Base-by-base conservation (phyloP, 2,113 vertebrate genomes). In the Cygnus atratus region DNA sequence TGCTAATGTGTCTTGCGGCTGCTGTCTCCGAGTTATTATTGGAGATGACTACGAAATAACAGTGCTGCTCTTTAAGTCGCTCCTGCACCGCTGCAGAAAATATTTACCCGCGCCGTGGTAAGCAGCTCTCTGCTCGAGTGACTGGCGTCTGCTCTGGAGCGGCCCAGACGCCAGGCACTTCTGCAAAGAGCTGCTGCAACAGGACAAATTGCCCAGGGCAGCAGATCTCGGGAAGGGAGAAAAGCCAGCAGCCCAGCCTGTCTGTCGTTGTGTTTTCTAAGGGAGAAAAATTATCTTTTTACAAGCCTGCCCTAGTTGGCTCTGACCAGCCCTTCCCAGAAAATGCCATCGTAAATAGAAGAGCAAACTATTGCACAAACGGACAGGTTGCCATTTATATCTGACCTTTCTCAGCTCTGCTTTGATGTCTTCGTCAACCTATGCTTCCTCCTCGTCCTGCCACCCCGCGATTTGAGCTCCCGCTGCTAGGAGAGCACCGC, bases 131-230 rank as follows among this genome's bases (percentile, higher is more conserved):
- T 55, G 15, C 91, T 87, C 94, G 88, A 97, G 97, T 87, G 95
- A 73, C 81, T 94, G 97, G 97, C 92, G 95, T 95, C 97, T 77
- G 96, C 94, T 94, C 93, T 86, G 92, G 62, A 77, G 95, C 92
- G 26, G 62, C 76, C 94, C 97, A 97, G 97, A 96, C 96, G 75
- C 96, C 96, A 92, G 83, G 84, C 96, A 74, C 95, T 93, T 81
- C 95, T 87, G 95, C 95, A 84, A 33, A 94, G 91, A 95, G 96
- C 96, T 96, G 95, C 97, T 95, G 94, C 96, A 93, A 96, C 92
- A 81, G 77, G 95, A 86, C 94, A 91, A 92, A 96, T 95, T 94
- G 96, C 97, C 95, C 96, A 93, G 94, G 96, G 97, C 97, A 90
- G 97, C 97, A 96, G 94, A 94, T 95, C 95, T 93, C 67, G 88